Conservation (phyloP, 2,797 vertebrate species). For the Huso huso region DNA sequence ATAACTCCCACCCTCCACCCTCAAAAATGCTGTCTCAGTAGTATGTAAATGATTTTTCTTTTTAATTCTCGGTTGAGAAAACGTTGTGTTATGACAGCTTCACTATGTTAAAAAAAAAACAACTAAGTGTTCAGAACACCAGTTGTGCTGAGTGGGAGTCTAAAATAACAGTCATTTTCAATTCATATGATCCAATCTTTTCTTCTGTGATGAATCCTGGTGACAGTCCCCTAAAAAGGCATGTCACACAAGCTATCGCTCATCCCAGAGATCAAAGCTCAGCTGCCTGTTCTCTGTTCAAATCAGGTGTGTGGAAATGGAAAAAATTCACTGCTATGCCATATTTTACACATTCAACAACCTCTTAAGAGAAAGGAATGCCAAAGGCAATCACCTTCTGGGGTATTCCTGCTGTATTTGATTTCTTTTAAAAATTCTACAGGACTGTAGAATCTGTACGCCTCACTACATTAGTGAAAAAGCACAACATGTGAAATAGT, state of each 20-base stretch:
- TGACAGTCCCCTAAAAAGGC: neutral
- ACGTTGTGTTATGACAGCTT: neutral
- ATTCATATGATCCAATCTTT: neutral
- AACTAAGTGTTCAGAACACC: neutral
- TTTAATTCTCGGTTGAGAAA: neutral
- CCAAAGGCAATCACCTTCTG: too few species aligned
- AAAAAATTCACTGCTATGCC: neutral
- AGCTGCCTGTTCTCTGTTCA: neutral
- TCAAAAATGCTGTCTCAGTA: too few species aligned
- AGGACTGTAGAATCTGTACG: too few species aligned
- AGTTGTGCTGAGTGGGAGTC: neutral
- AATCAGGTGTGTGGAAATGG: neutral
- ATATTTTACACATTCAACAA: too few species aligned
- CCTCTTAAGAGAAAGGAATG: too few species aligned
- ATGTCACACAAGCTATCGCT: neutral
- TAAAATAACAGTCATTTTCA: slow-evolving; percentile 1
- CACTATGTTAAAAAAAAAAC: neutral
- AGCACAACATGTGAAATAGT: too few species aligned
- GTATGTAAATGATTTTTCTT: too few species aligned
- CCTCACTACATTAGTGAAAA: too few species aligned
- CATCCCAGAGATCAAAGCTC: neutral
- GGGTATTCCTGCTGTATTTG: too few species aligned
- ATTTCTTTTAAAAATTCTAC: too few species aligned
- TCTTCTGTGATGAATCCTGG: neutral
- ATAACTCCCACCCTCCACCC: too few species aligned